Base-by-base conservation (phyloP, 2,113 vertebrate genomes). In the Bungarus multicinctus region DNA sequence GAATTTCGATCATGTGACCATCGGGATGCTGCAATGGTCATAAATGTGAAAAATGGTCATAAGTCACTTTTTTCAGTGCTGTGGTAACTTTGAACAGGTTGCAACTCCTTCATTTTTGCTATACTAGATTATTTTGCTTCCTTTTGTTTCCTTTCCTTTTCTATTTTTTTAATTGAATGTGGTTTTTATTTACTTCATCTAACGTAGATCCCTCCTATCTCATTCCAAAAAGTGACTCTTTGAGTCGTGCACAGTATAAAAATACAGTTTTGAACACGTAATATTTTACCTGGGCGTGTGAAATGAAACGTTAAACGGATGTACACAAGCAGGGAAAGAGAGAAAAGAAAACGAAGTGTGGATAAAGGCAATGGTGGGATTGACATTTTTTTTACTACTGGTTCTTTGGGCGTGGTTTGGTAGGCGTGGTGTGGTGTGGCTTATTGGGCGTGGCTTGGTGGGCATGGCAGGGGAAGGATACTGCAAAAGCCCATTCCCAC, bases 1-100 rank as follows among this genome's bases (percentile, higher is more conserved):
- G 0, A 11, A 60, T 60, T 60, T 60, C 3, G 10, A 30, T 60
- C 25, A 30, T 1, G 27, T 30, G 60, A 30, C 27, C 11, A 30
- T 0, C 0, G 4, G 60, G 11, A 64, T 30, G 27, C 60, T 30
- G 27, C 60, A 30, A 30, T 0, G 27, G 27, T 30, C 1, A 1
- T 64, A 12, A 64, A 11, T 12, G 11, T 64, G 60, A 64, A 64
- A 30, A 64, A 25, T 14, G 27, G 47, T 9, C 60, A 4, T 30
- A 5, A 5, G 60, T 64, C 10, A 30, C 58, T 60, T 12, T 60
- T 30, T 27, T 3, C 25, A 12, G 58, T 60, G 58, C 3, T 27
- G 0, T 4, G 1, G 25, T 60, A 11, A 60, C 58, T 60, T 30
- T 1, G 58, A 60, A 30, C 27, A 12, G 11, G 60, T 30, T 64